Base-by-base conservation (phyloP, 1,140 invertebrate species). In the Penaeus vannamei region DNA sequence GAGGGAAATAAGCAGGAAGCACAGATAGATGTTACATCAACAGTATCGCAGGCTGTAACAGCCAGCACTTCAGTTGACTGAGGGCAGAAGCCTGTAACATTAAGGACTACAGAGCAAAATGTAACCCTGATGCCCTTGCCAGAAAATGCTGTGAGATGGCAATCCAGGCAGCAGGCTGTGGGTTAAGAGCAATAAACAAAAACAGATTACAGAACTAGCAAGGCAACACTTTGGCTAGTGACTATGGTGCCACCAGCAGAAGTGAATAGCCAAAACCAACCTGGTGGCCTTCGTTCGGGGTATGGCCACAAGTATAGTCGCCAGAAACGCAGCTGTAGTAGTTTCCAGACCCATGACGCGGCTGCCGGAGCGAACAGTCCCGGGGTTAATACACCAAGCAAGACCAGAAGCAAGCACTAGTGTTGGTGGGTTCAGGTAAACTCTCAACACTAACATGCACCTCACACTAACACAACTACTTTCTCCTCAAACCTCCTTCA, bases 301-400 rank as follows among this genome's bases (percentile, higher is more conserved):
- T 85, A 87, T 91, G 91, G 62, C 91, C 91, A 86, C 91, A 91
- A 69, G 90, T 90, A 89, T 91, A 91, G 85, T 91, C 91, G 22
- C 91, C 91, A 64, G 91, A 32, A 53, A 91, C 91, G 84, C 91
- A 91, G 79, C 89, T 90, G 89, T 91, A 91, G 89, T 91, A 91
- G 84, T 90, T 91, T 53, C 90, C 91, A 83, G 90, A 90, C 85
- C 86, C 86, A 79, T 90, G 90, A 85, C 90, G 90, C 36, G 90
- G 90, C 90, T 90, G 90, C 42, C 64, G 90, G 61, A 86, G 84
- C 85, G 86, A 90, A 87, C 81, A 84, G 81, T 89, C 81, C 64
- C 20, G 83, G 80, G 87, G 87, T 89, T 89, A 89, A 89, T 90
- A 90, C 84, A 90, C 72, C 69, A 29, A 29, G 69, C 69, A 36